Evolutionary conservation across 35 echinoderm and acorn worm genomes (phyloP).

Genomic region (Holothuria glaberrima): DNA sequence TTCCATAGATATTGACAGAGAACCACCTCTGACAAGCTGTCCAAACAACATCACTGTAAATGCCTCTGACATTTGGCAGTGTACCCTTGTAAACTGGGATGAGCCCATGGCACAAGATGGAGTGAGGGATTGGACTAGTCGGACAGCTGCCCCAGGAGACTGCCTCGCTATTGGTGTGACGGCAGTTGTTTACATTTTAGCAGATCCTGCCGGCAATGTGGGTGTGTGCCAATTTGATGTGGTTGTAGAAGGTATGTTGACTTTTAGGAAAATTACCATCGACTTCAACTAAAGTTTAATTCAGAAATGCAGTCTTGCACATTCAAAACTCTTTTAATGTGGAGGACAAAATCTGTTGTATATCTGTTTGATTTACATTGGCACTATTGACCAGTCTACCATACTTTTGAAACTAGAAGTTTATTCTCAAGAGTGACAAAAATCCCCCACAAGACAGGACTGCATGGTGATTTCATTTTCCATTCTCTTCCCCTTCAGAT

Average conservation of each 20-base stretch:
- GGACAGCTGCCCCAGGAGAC: constrained; percentile 30
- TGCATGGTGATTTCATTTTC: too few species aligned
- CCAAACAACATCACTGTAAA: constrained; percentile 23
- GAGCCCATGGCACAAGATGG: constrained; percentile 4
- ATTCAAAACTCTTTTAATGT: too few species aligned
- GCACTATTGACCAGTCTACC: too few species aligned
- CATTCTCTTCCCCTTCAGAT: neutral
- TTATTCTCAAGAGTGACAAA: too few species aligned
- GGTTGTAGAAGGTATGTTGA: constrained; percentile 3
- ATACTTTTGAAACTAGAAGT: too few species aligned
- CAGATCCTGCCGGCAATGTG: neutral
- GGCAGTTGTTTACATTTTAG: neutral
- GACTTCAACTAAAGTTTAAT: too few species aligned
- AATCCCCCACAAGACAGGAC: too few species aligned
- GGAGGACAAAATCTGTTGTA: too few species aligned
- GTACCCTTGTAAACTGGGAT: neutral
- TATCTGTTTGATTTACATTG: too few species aligned
- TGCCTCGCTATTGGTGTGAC: constrained; percentile 29
- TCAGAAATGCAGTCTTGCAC: too few species aligned
- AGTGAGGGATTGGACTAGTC: neutral
- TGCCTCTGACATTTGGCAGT: neutral
- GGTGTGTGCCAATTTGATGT: constrained; percentile 29
- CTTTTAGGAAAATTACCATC: too few species aligned
- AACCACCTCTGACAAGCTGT: constrained; percentile 9
- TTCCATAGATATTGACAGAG: constrained; percentile 6